Percentiles rank a stretch among this genome's conserved stretches.
Evolutionary conservation across 2,113 vertebrate species (phyloP).

Genomic region (Patagioenas fasciata): DNA sequence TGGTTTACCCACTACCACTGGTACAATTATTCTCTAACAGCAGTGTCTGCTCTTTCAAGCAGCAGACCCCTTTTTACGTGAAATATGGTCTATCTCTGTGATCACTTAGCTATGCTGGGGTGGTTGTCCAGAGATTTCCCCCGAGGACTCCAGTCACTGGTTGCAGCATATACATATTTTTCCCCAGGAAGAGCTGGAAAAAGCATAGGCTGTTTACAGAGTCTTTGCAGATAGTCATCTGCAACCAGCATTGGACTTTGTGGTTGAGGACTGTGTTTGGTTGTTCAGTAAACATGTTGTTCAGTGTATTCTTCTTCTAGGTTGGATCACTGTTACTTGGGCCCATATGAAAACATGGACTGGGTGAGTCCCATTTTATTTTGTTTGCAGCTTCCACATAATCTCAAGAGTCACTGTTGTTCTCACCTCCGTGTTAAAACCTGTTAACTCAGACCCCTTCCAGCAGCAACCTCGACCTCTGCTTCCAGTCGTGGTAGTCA

Average conservation of each 20-base stretch:
- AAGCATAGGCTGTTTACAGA: background rate
- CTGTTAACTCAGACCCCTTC: background rate
- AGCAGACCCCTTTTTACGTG: background rate
- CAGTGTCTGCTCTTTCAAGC: background rate
- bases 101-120: rapidly evolving
- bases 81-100: background rate
- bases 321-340: background rate
- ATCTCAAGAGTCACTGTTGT: background rate
- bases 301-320: background rate
- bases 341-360: background rate
- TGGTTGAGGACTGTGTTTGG: background rate
- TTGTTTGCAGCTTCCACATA: background rate
- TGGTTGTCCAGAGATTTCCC: background rate
- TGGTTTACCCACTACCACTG: background rate
- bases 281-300: background rate
- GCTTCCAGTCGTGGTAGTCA: background rate
- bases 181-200: background rate
- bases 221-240: rapidly evolving
- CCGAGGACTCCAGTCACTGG: background rate
- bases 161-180: background rate
- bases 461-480: background rate
- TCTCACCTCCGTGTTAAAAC: background rate
- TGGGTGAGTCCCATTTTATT: background rate
- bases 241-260: background rate
- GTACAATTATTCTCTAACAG: background rate